Base-by-base conservation (phyloP, 2,113 vertebrate genomes). In the Syngnathus typhle region DNA sequence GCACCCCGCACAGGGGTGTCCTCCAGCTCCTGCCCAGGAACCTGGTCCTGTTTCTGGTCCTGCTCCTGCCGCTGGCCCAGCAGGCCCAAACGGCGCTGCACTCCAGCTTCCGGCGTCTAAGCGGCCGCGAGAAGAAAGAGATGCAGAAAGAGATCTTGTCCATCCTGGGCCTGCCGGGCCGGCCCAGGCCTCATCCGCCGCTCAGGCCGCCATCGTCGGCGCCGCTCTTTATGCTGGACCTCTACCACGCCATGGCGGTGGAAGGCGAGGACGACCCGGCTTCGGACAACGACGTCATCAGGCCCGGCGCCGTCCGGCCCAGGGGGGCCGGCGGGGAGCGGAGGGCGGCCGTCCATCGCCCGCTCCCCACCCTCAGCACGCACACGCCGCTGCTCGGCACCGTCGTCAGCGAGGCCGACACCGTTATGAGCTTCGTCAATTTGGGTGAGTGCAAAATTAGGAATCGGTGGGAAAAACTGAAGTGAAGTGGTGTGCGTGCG, bases 381-480 rank as follows among this genome's bases (percentile, higher is more conserved):
- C 91, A 93, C 82, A 90, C 84, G 0, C 90, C 93, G 0, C 86
- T 89, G 15, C 89, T 90, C 19, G 92, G 92, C 64, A 90, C 90
- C 2, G 91, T 92, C 70, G 91, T 94, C 71, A 94, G 92, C 59
- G 91, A 92, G 65, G 93, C 95, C 0, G 95, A 98, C 90, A 95
- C 95, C 0, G 94, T 98, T 74, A 96, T 98, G 93, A 97, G 96
- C 87, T 95, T 98, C 67, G 96, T 98, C 60, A 98, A 98, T 63
- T 71, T 97, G 87, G 95, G 96, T 98, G 91, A 97, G 94, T 58
- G 5, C 65, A 18, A 32, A 32, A 32, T 32, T 32, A 32, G 27
- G 27, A 32, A 6, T 49, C 43, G 3, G 43, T 46, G 43, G 43
- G 1, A 23, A 23, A 21, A 21, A 54, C 2, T 32, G 0, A 13